phyloP scores from a whole-genome alignment of 2,797 vertebrate species.

The Peromyscus aztecus region DNA sequence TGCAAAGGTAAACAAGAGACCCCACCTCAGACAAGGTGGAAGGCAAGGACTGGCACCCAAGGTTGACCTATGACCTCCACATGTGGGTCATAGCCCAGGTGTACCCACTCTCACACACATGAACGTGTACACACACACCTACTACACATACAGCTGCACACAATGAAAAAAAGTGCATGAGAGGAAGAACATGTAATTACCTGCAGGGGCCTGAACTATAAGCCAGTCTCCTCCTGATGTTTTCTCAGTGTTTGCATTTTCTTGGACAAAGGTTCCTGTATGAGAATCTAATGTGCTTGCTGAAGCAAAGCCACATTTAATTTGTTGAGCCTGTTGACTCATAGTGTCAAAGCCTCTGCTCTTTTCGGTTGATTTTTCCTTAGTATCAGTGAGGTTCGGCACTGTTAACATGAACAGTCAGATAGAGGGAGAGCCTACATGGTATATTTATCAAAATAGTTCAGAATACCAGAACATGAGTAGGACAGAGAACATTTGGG shows the following conservation, averaged over 20 bases:
- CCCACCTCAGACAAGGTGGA: no score
- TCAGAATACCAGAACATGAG: background rate
- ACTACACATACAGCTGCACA: background rate
- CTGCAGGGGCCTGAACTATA: background rate
- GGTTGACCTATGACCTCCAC: no score
- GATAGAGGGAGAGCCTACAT: background rate
- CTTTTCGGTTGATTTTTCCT: background rate
- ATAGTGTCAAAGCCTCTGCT: background rate
- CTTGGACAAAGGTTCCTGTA: slow-evolving; percentile 77
- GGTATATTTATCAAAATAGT: background rate
- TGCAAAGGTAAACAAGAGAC: background rate
- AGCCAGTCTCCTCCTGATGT: slow-evolving; percentile 32
- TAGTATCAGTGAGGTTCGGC: background rate
- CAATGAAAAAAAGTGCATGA: no score
- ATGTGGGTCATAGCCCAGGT: background rate
- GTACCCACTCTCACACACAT: background rate
- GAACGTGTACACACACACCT: background rate
- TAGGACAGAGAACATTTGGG: no score
- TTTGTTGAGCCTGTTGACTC: slow-evolving; percentile 69
- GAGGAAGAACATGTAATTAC: background rate
- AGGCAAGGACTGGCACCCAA: no score
- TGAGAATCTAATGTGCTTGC: slow-evolving; percentile 48
- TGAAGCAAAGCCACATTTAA: slow-evolving; percentile 70
- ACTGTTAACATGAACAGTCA: background rate
- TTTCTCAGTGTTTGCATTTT: slow-evolving; percentile 32